Evolutionary conservation across 2,797 vertebrate genomes (phyloP).

Genomic region (Notolabrus celidotus): DNA sequence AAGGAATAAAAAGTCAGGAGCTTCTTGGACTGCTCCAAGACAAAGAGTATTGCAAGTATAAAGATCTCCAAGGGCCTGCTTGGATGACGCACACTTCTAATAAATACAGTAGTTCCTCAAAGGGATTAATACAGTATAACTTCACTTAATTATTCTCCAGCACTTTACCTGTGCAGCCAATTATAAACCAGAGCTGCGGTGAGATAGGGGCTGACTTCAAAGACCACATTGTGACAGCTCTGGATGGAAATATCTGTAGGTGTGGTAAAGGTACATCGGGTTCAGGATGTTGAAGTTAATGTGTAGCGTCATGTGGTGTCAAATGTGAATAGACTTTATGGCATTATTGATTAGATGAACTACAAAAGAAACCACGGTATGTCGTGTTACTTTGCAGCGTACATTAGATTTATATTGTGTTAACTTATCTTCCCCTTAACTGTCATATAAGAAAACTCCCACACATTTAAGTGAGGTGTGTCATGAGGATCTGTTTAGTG

Average conservation of each 20-base stretch:
- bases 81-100: neutral
- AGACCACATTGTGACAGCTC: neutral
- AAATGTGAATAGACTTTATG: conserved; percentile 5
- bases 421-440: neutral
- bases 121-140: neutral
- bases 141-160: conserved; percentile 10
- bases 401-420: neutral
- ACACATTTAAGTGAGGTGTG: neutral
- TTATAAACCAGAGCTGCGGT: conserved; percentile 40
- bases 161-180: conserved; percentile 9
- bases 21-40: too few species aligned
- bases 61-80: too few species aligned
- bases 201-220: neutral
- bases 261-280: conserved; percentile 14
- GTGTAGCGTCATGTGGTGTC: conserved; percentile 5
- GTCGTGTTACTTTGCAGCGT: neutral
- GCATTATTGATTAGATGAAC: conserved; percentile 19
- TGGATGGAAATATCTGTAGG: conserved; percentile 8
- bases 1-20: too few species aligned
- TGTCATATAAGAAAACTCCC: neutral
- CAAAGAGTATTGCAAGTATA: too few species aligned
- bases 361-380: neutral
- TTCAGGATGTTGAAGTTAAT: conserved; percentile 9
- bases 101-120: neutral
- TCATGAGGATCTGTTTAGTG: neutral